A percentile compares a stretch with the other conserved stretches of the same genome.
Conservation (phyloP, 1,140 invertebrate species). For the Campoletis sonorensis region DNA sequence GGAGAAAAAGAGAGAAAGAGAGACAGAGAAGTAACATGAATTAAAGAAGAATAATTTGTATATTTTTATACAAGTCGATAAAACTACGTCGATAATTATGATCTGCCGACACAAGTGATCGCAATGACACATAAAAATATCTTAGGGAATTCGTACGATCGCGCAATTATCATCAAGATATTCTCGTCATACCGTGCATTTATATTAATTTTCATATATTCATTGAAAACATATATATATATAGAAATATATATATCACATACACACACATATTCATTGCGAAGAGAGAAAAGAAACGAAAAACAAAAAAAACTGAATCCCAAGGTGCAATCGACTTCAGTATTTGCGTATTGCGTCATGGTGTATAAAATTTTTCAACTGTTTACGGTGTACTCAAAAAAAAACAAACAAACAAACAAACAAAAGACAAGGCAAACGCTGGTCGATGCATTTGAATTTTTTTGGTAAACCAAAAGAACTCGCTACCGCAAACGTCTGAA, state of each 20-base stretch:
- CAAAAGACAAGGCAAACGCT: no score
- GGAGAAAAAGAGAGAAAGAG: no score
- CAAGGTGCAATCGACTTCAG: background rate
- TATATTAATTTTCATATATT: conserved; percentile 44
- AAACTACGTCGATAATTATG: conserved; percentile 46
- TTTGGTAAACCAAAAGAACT: background rate
- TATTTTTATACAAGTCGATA: conserved; percentile 55
- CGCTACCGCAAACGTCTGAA: background rate
- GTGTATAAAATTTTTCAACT: background rate
- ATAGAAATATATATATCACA: background rate
- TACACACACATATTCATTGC: no score
- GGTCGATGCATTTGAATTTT: no score
- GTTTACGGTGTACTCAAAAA: background rate
- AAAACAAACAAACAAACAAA: background rate
- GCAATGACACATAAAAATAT: conserved; percentile 24
- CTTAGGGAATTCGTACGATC: conserved; percentile 21
- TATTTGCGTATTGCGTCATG: background rate
- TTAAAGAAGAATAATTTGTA: conserved; percentile 52
- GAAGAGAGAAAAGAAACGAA: conserved; percentile 18
- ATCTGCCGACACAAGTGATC: conserved; percentile 41
- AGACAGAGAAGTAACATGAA: background rate
- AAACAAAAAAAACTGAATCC: conserved; percentile 23
- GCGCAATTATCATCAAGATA: conserved; percentile 1
- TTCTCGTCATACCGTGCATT: conserved; percentile 49
- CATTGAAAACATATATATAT: conserved; percentile 26